Percentiles rank a stretch among this genome's conserved stretches.
Evolutionary conservation across 2,888 invertebrate genomes (phyloP).

Genomic region (Eledone cirrhosa): DNA sequence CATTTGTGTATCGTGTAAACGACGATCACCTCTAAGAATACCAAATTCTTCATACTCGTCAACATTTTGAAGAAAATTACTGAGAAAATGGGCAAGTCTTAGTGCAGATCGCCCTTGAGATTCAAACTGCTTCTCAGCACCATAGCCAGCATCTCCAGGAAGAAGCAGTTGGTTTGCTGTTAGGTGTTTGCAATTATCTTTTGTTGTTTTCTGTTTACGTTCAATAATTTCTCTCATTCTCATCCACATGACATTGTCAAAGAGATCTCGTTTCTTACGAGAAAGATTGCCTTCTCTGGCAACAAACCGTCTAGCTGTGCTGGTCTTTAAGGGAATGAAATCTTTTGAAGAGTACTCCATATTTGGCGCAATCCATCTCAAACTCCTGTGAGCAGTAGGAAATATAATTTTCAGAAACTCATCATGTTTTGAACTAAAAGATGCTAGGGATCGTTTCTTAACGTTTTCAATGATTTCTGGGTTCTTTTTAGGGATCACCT

Average conservation of each 20-base stretch:
- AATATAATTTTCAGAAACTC: conserved; percentile 36
- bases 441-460: conserved; percentile 40
- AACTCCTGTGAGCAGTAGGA: conserved; percentile 34
- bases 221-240: conserved; percentile 49
- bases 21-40: conserved; percentile 61
- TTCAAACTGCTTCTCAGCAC: conserved; percentile 85
- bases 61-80: conserved; percentile 83
- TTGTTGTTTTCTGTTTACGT: conserved; percentile 47
- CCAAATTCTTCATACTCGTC: conserved; percentile 67
- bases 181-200: conserved; percentile 50
- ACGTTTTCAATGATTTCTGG: conserved; percentile 49
- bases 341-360: conserved; percentile 30
- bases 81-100: conserved; percentile 94
- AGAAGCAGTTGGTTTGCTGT: conserved; percentile 52
- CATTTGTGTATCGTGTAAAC: conserved; percentile 81
- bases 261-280: conserved; percentile 52
- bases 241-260: conserved; percentile 51
- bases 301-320: conserved; percentile 33
- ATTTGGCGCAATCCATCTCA: conserved; percentile 32
- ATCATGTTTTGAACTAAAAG: conserved; percentile 31
- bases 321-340: conserved; percentile 28
- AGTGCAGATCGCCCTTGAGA: conserved; percentile 97
- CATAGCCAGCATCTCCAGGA: conserved; percentile 87
- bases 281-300: conserved; percentile 30
- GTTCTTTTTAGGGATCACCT: conserved; percentile 51